Evolutionary conservation across 2,888 invertebrate species (phyloP), one percentile per base, ranked within the genome.

Genomic region (Meliscaeva auricollis): DNA sequence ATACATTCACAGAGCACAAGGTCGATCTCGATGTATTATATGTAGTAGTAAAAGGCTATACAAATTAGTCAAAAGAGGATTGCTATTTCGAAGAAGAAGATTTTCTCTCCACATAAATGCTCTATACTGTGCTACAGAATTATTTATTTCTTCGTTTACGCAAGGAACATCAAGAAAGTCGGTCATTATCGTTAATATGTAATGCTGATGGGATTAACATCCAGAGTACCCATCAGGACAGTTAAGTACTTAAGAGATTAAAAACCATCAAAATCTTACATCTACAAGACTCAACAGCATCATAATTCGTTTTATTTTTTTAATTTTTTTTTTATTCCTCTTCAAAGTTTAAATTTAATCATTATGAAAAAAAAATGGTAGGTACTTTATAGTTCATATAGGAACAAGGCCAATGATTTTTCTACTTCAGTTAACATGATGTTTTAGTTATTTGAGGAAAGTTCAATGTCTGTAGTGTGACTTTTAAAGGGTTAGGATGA

Each of bases 401-500:
- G 13, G 46, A 64, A 30, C 32, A 64, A 64, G 64, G 46, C 30
- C 46, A 46, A 64, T 46, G 64, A 11, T 32, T 46, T 32, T 46
- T 9, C 13, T 22, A 46, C 30, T 64, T 64, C 6, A 46, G 64
- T 64, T 30, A 64, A 64, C 44, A 62, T 26, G 0, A 15, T n/a
- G 4, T 30, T 30, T 46, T 9, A 30, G n/a, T n/a, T 64, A 17
- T 46, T 46, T 46, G 2, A 11, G 32, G 17, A 64, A 46, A 46
- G 46, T 64, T 64, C 17, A 64, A 46, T 32, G 64, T 64, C 64
- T 64, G 46, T 9, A 38, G 38, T 38, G 38, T 38, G 38, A 38
- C 9, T 38, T 38, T 38, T 38, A 11, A 38, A 9, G 9, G 38
- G 38, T 38, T 9, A n/a, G n/a, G n/a, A n/a, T n/a, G n/a, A n/a